Evolutionary conservation across 2,113 vertebrate genomes (phyloP), one percentile per base, ranked within the genome.

Genomic region (Hemibagrus wyckioides): DNA sequence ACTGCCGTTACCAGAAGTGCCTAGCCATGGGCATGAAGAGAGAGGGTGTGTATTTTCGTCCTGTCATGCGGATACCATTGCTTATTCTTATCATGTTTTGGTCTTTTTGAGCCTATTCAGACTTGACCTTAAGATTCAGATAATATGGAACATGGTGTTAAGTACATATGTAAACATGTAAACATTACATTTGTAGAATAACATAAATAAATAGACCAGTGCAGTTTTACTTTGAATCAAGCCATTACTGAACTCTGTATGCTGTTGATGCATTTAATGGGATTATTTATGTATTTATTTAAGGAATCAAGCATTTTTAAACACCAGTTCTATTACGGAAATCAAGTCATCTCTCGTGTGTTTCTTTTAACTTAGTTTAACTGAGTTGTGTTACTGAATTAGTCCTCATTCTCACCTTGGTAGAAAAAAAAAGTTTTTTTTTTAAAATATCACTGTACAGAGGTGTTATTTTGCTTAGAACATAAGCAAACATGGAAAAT

Each of bases 1-100:
- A 99, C 95, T 99, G 98, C 92, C 97, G 98, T 93, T 99, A 99
- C 91, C 97, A 99, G 96, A 99, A 99, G 96, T 99, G 98, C 95
- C 97, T 99, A 86, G 97, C 96, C 2, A 97, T 96, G 95, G 98
- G 98, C 89, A 99, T 99, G 98, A 99, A 98, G 95, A 95, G 98
- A 87, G 98, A 99, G 96, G 98, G 98, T 99, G 93, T 41, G 87
- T 91, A 14, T 80, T 81, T 56, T 56, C 17, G n/a, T 50, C 13
- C 11, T 76, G 41, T 76, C 5, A 48, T 2, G 33, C 6, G 23
- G 3, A 39, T 44, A 25, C 11, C 8, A 30, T 50, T 67, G 61
- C 19, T 50, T 67, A 28, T 30, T 33, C 8, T 30, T 83, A 14
- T 50, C 2, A 48, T 65, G 14, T 7, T 48, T 50, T 50, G 56